Evolutionary conservation across 2,888 invertebrate species (phyloP), one percentile per base, ranked within the genome.

Genomic region (Amiota minor): DNA sequence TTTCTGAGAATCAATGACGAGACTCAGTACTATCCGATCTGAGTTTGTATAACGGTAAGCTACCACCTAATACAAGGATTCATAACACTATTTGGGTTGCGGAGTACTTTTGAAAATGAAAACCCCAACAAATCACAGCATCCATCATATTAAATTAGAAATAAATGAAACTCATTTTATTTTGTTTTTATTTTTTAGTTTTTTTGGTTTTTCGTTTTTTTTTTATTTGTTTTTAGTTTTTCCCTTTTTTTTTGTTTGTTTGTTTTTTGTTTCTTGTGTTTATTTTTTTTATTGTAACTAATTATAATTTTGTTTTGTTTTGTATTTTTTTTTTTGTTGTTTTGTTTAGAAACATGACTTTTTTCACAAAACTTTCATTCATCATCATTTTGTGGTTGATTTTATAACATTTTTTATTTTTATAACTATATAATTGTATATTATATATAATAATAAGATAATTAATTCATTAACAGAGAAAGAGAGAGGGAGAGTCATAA

Each of bases 341-440:
- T 65, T 65, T 65, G 9, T 65, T 65, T 65, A 47, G 65, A 65
- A 65, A 65, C 65, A 65, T 65, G 65, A 65, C 65, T 65, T 65
- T 56, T 35, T 65, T 46, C 64, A 65, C 64, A 65, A 65, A 65
- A 35, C 35, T 35, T 35, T 35, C 35, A 23, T 23, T 23, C 23
- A 23, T 23, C 23, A 35, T 35, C 47, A 18, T 65, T 49, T 47
- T 65, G 46, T 16, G 35, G 35, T 35, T 64, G 45, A 16, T 55
- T 59, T 59, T 59, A 20, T 18, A 18, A 59, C 18, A 47, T 10
- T 49, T 72, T 46, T 62, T 56, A 71, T 59, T 69, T 75, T 12
- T 78, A 78, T 77, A 80, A 74, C 82, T 45, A 80, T 79, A 79
- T 74, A 78, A 71, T 71, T 64, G 59, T 71, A 56, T 16, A 20